Evolutionary conservation across 2,888 invertebrate genomes (phyloP), one percentile per base, ranked within the genome.

Genomic region (Drosophila merina): DNA sequence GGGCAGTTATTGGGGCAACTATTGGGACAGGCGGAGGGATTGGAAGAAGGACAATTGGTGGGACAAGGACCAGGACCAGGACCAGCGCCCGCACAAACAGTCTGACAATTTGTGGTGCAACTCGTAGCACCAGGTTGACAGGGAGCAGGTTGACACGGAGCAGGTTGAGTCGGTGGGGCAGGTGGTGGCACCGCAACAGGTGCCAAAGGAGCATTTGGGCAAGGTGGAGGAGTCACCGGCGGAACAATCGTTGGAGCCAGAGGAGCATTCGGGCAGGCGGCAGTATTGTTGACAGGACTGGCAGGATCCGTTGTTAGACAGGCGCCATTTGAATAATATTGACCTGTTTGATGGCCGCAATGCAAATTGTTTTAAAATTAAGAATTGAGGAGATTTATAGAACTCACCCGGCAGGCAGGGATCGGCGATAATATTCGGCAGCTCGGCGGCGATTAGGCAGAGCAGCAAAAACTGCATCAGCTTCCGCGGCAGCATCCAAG

Each of bases 381-480:
- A 1, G 6, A 12, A n/a, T 8, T 10, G 1, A 20, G 20, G 20
- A 2, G 20, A 20, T 20, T 1, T 8, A 1, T 8, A 1, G 3
- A 26, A 64, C 64, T 64, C 14, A 64, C 64, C 66, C 7, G 7
- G 7, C 10, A 26, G 52, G 26, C 64, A 64, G 36, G 64, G 51
- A 36, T 64, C 28, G 9, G 47, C 47, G 9, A 67, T 44, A 28
- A 57, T 52, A 33, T 40, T 55, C 20, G 30, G 7, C 25, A 25
- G 25, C 12, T 4, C 71, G 0, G 5, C n/a, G 20, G 33, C 56
- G 31, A 69, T 48, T 25, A 60, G 54, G 56, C 63, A 14, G 20
- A 77, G 40, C 48, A 83, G 51, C 51, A 71, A 57, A 33, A 30
- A 57, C 38, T 52, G 50, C 51, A 71, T 57, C 45, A 30, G 48